A percentile compares a stretch with the other conserved stretches of the same genome.
These are phyloP conservation scores for Stegodyphus mimosarum DNA, from an alignment of 1,140 invertebrate species.

Conservation along the genomic window DNA sequence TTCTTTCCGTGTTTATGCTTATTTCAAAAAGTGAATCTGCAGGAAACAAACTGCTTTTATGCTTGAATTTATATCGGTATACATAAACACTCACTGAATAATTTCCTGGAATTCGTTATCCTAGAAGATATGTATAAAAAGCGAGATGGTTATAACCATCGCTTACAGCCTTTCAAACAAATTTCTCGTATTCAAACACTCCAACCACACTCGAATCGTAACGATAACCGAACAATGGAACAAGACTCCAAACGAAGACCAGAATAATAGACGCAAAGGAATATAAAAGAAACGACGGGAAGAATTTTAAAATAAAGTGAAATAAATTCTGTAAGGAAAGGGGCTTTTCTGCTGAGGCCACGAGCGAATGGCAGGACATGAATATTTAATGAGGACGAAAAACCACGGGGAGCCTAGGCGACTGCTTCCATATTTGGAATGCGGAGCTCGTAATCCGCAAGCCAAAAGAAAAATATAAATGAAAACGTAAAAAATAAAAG, in stretches of 20 bases:
- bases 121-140: too few relatives aligned
- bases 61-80: too few relatives aligned
- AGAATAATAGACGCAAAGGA: not conserved
- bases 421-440: conserved; percentile 26
- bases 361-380: conserved; percentile 23
- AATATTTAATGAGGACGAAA: conserved; percentile 46
- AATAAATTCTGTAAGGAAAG: conserved; percentile 43
- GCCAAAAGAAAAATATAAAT: not conserved
- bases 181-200: too few relatives aligned
- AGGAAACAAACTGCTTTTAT: too few relatives aligned
- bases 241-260: not conserved
- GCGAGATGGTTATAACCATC: too few relatives aligned
- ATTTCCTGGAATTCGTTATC: too few relatives aligned
- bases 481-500: not conserved
- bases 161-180: too few relatives aligned
- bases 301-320: conserved; percentile 46
- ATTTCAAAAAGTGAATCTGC: too few relatives aligned
- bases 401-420: conserved; percentile 9
- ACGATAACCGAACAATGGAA: too few relatives aligned
- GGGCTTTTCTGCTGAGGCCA: not conserved
- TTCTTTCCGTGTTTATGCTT: too few relatives aligned
- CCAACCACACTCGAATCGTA: too few relatives aligned
- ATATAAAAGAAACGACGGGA: not conserved
- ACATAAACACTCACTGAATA: too few relatives aligned
- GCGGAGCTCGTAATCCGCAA: conserved; percentile 41